phyloP scores from a whole-genome alignment of 2,797 vertebrate species.

The Scolopax bukidnonensis region DNA sequence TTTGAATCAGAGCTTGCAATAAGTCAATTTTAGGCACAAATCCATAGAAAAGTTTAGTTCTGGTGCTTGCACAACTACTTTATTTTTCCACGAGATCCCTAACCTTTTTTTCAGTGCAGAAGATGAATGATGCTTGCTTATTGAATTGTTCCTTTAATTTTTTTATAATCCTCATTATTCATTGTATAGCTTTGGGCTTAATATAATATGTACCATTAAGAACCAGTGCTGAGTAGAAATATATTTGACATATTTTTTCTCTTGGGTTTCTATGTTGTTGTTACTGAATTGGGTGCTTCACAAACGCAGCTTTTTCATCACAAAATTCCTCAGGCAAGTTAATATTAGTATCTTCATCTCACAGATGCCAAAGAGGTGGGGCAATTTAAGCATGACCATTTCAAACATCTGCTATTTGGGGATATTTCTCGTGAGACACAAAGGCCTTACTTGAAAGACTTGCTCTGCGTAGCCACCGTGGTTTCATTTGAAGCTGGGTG shows the following conservation, averaged over 20 bases:
- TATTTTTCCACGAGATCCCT: background rate
- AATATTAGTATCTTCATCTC: background rate
- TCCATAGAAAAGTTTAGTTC: background rate
- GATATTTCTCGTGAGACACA: background rate
- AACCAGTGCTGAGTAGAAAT: background rate
- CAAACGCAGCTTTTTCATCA: background rate
- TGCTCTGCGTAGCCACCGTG: background rate
- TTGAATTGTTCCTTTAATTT: background rate
- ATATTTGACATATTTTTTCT: background rate
- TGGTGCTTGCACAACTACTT: background rate
- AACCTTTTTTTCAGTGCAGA: background rate
- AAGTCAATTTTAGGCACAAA: background rate
- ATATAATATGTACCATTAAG: background rate
- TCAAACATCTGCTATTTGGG: background rate
- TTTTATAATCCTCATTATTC: background rate
- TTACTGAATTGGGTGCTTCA: background rate
- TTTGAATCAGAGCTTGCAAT: background rate
- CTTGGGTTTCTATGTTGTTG: background rate
- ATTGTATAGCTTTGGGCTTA: background rate
- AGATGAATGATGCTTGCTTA: background rate
- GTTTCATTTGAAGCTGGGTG: background rate
- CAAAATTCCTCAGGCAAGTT: background rate
- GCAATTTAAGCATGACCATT: background rate
- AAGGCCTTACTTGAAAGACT: background rate
- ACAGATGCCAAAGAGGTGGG: background rate